These are phyloP conservation scores for Ataeniobius toweri DNA, from an alignment of 2,797 vertebrate genomes.

Conservation along the genomic window DNA sequence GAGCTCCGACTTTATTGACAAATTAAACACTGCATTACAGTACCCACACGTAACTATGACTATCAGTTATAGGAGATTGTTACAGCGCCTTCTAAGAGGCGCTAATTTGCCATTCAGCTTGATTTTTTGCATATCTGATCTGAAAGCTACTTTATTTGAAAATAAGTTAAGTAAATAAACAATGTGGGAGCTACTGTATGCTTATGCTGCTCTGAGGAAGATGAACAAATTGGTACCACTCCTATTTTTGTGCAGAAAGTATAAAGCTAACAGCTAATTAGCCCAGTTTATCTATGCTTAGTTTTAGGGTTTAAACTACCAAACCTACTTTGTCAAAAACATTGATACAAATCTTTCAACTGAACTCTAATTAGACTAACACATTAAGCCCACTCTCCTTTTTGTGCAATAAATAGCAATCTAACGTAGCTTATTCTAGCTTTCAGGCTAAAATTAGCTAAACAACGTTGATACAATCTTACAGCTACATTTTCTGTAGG, in stretches of 20 bases:
- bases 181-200: neutral
- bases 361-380: neutral
- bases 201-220: neutral
- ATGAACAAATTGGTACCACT: neutral
- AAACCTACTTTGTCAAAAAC: neutral
- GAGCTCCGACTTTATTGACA: neutral
- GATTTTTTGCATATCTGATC: neutral
- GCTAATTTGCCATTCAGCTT: neutral
- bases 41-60: no score
- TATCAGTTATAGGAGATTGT: neutral
- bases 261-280: neutral
- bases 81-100: neutral
- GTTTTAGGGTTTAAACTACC: neutral
- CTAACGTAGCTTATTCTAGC: neutral
- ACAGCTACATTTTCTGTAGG: neutral
- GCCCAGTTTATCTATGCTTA: neutral
- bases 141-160: neutral
- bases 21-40: neutral
- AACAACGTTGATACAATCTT: neutral
- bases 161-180: neutral
- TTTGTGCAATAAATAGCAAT: neutral
- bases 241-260: neutral
- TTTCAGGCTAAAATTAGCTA: neutral
- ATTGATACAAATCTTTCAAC: neutral
- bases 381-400: neutral